phyloP scores from a whole-genome alignment of 2,113 vertebrate species.

The Nannobrachium achirus region DNA sequence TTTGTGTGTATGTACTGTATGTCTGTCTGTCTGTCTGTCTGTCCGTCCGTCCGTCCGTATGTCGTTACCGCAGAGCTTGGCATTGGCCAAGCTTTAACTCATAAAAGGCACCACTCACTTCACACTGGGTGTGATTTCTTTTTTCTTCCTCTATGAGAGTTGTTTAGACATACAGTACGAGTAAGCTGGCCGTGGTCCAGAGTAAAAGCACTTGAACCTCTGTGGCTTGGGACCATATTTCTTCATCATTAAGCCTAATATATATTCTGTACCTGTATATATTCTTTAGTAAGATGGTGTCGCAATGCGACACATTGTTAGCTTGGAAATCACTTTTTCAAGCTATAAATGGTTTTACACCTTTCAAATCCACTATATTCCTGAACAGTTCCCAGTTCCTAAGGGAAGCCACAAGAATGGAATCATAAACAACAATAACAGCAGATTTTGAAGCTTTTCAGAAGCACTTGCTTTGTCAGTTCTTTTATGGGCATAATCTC shows the following conservation, averaged over 20 bases:
- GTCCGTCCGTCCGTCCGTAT: too few species aligned
- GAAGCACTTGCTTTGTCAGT: conserved; percentile 21
- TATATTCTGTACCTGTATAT: too few species aligned
- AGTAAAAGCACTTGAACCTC: conserved; percentile 9
- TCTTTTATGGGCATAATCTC: conserved; percentile 12
- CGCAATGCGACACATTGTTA: too few species aligned
- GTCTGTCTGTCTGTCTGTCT: too few species aligned
- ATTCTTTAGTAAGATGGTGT: too few species aligned
- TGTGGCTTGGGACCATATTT: conserved; percentile 1
- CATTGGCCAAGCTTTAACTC: too few species aligned
- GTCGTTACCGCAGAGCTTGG: too few species aligned
- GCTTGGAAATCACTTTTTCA: background rate
- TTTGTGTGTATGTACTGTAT: too few species aligned
- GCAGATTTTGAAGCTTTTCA: conserved; percentile 12
- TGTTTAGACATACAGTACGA: conserved; percentile 37
- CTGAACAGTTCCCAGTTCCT: conserved; percentile 39
- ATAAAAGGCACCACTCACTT: too few species aligned
- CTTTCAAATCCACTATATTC: conserved; percentile 49
- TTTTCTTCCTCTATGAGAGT: too few species aligned
- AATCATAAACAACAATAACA: conserved; percentile 39
- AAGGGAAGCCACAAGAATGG: conserved; percentile 34
- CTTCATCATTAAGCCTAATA: conserved; percentile 35
- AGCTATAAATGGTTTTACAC: conserved; percentile 5
- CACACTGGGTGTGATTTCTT: too few species aligned
- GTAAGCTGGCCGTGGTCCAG: conserved; percentile 47